Evolutionary conservation across 2,888 invertebrate species (phyloP).

Genomic region (Hoplodrina ambigua): DNA sequence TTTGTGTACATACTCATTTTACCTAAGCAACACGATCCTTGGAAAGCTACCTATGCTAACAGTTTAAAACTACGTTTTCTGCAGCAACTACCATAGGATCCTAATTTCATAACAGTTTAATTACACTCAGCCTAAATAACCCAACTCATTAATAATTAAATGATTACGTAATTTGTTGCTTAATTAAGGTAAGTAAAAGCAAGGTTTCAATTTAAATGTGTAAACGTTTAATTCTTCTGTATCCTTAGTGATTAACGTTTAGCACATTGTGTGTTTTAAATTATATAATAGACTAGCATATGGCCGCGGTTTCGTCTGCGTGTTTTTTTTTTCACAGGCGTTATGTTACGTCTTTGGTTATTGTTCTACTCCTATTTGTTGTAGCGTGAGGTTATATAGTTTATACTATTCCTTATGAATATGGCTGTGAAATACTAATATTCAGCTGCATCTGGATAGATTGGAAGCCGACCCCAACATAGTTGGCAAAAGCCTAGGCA

Average conservation of each 20-base stretch:
- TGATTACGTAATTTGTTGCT: conserved; percentile 26
- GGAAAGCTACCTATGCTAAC: conserved; percentile 19
- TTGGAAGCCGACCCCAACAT: too few relatives aligned
- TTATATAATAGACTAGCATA: too few relatives aligned
- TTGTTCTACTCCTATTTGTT: too few relatives aligned
- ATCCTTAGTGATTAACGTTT: conserved; percentile 5
- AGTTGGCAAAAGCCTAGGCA: too few relatives aligned
- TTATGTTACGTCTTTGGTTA: too few relatives aligned
- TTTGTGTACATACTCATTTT: conserved; percentile 8
- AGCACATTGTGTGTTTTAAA: background rate
- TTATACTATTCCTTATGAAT: too few relatives aligned
- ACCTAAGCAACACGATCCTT: conserved; percentile 38
- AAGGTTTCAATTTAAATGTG: conserved; percentile 3
- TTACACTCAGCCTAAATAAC: conserved; percentile 16
- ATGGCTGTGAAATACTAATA: too few relatives aligned
- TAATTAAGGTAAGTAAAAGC: conserved; percentile 20
- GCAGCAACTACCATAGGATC: conserved; percentile 17
- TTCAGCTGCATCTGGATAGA: too few relatives aligned
- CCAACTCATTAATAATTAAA: conserved; percentile 21
- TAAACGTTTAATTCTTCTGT: conserved; percentile 11
- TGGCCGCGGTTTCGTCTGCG: too few relatives aligned
- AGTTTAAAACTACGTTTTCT: conserved; percentile 29
- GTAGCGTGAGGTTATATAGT: too few relatives aligned
- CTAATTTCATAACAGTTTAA: conserved; percentile 39
- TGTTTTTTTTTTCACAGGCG: too few relatives aligned